A percentile compares a stretch with the other conserved stretches of the same genome.
phyloP scores from a whole-genome alignment of 2,113 vertebrate genomes.

The Danio rerio region DNA sequence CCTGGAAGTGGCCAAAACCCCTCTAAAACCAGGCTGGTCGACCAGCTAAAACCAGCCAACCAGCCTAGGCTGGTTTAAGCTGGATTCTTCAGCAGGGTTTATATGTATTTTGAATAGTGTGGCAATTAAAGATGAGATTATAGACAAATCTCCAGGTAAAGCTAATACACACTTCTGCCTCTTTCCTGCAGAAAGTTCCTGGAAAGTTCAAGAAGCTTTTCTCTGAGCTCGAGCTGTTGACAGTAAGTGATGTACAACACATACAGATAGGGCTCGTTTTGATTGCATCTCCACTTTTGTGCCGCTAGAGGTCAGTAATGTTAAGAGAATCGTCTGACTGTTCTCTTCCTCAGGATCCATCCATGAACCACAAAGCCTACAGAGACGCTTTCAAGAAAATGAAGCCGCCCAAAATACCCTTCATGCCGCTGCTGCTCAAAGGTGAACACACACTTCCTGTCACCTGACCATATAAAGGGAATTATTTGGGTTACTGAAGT shows the following conservation, averaged over 20 bases:
- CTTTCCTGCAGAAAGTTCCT: slow-evolving; percentile 87
- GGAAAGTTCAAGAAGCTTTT: slow-evolving; percentile 99
- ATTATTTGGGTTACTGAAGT: too few species aligned
- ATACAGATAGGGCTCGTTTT: neutral
- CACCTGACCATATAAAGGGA: neutral
- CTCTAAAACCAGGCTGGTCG: too few species aligned
- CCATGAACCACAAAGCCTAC: slow-evolving; percentile 98
- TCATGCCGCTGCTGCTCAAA: slow-evolving; percentile 98
- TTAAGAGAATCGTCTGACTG: neutral
- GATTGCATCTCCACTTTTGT: neutral
- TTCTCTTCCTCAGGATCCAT: slow-evolving; percentile 87
- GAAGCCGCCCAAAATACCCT: slow-evolving; percentile 98
- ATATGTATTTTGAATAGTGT: too few species aligned
- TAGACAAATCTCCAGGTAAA: too few species aligned
- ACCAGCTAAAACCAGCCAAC: too few species aligned
- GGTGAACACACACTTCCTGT: slow-evolving; percentile 72
- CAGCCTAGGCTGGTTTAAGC: too few species aligned
- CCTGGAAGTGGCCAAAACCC: too few species aligned
- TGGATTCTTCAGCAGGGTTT: too few species aligned
- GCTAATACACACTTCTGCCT: neutral
- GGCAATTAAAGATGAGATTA: too few species aligned
- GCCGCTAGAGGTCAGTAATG: too few species aligned
- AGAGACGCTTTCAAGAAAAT: slow-evolving; percentile 97
- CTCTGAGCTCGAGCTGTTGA: slow-evolving; percentile 96
- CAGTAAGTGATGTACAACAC: slow-evolving; percentile 73